phyloP scores from a whole-genome alignment of 2,888 invertebrate genomes.

The Nomada fabriciana region DNA sequence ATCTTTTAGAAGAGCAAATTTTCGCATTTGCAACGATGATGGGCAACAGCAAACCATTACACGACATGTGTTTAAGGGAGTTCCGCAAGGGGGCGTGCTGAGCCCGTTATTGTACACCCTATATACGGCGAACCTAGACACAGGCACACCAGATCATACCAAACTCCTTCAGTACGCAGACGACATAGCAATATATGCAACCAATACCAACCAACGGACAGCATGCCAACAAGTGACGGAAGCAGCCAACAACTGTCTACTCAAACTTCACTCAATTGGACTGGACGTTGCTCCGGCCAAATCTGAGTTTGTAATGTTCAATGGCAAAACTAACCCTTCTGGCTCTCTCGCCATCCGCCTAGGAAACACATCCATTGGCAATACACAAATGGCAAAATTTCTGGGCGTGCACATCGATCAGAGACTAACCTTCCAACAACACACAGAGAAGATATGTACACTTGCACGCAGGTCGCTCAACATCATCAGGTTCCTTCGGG shows the following conservation, averaged over 20 bases:
- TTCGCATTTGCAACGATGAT: background rate
- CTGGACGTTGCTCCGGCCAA: background rate
- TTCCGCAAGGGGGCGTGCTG: slow-evolving; percentile 24
- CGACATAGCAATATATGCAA: slow-evolving; percentile 1
- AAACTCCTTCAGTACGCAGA: background rate
- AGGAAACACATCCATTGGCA: background rate
- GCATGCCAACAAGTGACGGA: background rate
- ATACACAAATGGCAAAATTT: background rate
- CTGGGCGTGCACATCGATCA: slow-evolving; percentile 8
- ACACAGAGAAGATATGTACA: background rate
- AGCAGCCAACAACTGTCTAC: background rate
- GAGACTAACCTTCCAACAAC: background rate
- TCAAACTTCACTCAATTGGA: background rate
- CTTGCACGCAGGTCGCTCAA: background rate
- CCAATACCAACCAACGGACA: background rate
- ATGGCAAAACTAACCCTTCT: background rate
- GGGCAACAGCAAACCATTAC: background rate
- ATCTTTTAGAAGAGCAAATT: background rate
- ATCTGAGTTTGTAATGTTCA: background rate
- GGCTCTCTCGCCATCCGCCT: no score
- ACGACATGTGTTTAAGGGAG: background rate
- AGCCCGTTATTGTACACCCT: slow-evolving; percentile 7
- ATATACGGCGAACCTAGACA: slow-evolving; percentile 5
- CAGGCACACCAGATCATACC: background rate
- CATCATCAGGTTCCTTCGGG: background rate